Evolutionary conservation across 1,140 invertebrate genomes (phyloP), one percentile per base, ranked within the genome.

Genomic region (Drosophila tristis): DNA sequence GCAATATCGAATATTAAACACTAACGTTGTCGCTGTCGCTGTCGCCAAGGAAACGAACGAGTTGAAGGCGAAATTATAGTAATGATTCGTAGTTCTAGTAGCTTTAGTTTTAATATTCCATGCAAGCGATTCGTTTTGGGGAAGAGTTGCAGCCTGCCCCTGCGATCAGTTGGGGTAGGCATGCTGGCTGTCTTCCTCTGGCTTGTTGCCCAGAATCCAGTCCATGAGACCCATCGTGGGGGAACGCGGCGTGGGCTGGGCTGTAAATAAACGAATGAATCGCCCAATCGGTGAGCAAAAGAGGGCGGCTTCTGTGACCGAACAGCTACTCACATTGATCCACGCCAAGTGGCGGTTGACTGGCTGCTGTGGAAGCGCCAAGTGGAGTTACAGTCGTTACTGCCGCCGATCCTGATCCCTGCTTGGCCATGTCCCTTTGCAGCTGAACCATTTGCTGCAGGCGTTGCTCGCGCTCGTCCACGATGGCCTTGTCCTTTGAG

Each of bases 201-300:
- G 58, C 29, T 77, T 84, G 31, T 74, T 90, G 50, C 96, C 96
- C 94, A 95, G 95, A 53, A 96, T 92, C 96, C 96, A 96, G 91
- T 96, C 96, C 74, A 96, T 92, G 16, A 96, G 93, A 56, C 96
- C 95, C 73, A 95, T 96, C 56, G 95, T 95, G 48, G 96, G 95
- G 86, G 95, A 96, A 91, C 96, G 95, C 7, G 68, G 49, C 16
- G 94, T 94, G 87, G 96, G 94, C 79, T 95, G 95, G 90, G 95
- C 95, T 96, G 70, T 7, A 56, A 55, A 70, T 35, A 45, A 78
- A 48, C 29, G 44, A 44, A 35, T 9, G 2, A 39, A 20, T 35
- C 20, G 23, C 2, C 8, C 8, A 31, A 8, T 31, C 29, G 7
- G 29, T 3, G 16, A 59, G 8, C 23, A 20, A 20, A 31, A 43